phyloP scores from a whole-genome alignment of 2,797 vertebrate species.

The Aratinga solstitialis region DNA sequence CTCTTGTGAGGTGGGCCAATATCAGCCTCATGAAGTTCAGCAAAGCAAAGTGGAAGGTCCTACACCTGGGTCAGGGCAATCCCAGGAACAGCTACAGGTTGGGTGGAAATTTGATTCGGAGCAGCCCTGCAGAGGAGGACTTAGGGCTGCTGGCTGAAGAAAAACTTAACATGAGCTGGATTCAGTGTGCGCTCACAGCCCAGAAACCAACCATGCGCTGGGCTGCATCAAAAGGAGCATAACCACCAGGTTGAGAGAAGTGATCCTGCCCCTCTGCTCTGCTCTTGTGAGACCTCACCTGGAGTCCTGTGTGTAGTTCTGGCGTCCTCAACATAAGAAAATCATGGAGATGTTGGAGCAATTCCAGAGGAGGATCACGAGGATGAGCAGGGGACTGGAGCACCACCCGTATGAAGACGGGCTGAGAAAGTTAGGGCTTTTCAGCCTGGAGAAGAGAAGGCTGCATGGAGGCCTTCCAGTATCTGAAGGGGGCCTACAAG shows the following conservation, averaged over 20 bases:
- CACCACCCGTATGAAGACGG: background rate
- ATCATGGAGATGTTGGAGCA: background rate
- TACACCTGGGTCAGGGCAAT: background rate
- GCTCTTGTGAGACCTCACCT: background rate
- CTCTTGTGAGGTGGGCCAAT: background rate
- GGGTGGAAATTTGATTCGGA: background rate
- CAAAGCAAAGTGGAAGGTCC: background rate
- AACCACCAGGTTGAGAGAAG: background rate
- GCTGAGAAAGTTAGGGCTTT: background rate
- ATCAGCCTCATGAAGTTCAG: background rate
- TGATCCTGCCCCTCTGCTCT: background rate
- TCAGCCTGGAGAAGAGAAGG: background rate
- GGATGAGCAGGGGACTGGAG: background rate
- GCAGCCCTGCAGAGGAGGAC: background rate
- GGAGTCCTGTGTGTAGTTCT: background rate
- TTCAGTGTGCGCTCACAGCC: background rate
- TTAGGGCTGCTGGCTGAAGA: background rate
- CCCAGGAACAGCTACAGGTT: background rate
- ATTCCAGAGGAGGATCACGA: background rate
- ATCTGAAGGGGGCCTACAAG: background rate
- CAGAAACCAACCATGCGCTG: background rate
- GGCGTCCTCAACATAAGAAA: background rate
- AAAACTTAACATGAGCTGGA: background rate
- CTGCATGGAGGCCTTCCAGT: background rate
- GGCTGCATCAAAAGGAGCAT: background rate